Conservation (phyloP, 2,888 invertebrate genomes). For the Lissocephala sabroskyi region DNA sequence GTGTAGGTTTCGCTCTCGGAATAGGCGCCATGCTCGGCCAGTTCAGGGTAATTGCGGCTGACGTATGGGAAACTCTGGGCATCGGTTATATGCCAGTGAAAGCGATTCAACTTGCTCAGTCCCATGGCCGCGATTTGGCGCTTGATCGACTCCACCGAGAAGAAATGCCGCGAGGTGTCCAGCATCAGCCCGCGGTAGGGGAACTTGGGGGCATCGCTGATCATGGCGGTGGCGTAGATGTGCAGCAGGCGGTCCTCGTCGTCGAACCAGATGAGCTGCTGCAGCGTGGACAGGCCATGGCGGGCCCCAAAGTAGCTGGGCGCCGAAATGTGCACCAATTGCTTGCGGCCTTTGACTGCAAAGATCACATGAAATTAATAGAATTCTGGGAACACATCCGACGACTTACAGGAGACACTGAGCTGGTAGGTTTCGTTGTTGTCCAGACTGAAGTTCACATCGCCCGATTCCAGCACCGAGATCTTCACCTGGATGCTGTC, state of each 20-base stretch:
- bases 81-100: slow-evolving; percentile 94
- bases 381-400: no score
- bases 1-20: slow-evolving; percentile 85
- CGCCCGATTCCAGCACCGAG: slow-evolving; percentile 75
- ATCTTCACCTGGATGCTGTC: slow-evolving; percentile 72
- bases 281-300: slow-evolving; percentile 83
- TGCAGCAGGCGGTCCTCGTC: slow-evolving; percentile 78
- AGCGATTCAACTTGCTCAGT: slow-evolving; percentile 90
- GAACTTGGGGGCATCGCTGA: slow-evolving; percentile 84
- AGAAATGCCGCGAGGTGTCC: slow-evolving; percentile 93
- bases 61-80: slow-evolving; percentile 94
- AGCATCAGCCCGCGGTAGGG: slow-evolving; percentile 88
- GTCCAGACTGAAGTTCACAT: slow-evolving; percentile 77
- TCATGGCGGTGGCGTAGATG: slow-evolving; percentile 78
- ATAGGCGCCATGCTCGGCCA: slow-evolving; percentile 89
- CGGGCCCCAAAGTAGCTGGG: slow-evolving; percentile 84
- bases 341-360: slow-evolving; percentile 63
- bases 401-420: slow-evolving; percentile 73
- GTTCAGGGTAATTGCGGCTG: slow-evolving; percentile 82
- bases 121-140: slow-evolving; percentile 90
- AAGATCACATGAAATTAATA: no score
- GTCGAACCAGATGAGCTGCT: slow-evolving; percentile 87
- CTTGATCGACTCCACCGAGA: slow-evolving; percentile 81
- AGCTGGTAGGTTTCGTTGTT: slow-evolving; percentile 85
- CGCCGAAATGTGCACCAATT: slow-evolving; percentile 78